A percentile compares a stretch with the other conserved stretches of the same genome.
Conservation (phyloP, 2,888 invertebrate species). For the Fissipunctia ypsillon region DNA sequence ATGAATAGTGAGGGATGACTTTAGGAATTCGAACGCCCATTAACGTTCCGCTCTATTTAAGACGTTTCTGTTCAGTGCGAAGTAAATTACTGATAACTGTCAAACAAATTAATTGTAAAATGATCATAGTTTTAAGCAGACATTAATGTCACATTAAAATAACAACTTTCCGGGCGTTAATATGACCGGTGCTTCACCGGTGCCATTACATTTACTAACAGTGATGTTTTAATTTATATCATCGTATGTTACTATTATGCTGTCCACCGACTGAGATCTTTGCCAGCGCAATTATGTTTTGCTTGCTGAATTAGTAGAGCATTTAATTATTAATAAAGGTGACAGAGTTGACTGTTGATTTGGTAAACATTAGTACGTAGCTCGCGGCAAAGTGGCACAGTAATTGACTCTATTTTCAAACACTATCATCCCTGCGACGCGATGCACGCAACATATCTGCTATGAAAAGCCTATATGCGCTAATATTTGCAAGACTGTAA, state of each 20-base stretch:
- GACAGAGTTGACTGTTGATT: slow-evolving; percentile 58
- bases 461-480: slow-evolving; percentile 28
- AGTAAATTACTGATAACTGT: slow-evolving; percentile 36
- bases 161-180: slow-evolving; percentile 48
- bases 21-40: slow-evolving; percentile 12
- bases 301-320: slow-evolving; percentile 62
- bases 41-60: slow-evolving; percentile 23
- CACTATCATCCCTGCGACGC: slow-evolving; percentile 20
- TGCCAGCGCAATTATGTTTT: slow-evolving; percentile 76
- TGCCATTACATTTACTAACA: slow-evolving; percentile 54
- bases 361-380: slow-evolving; percentile 55
- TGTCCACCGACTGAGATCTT: slow-evolving; percentile 72
- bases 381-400: slow-evolving; percentile 45
- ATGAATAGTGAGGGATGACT: slow-evolving; percentile 8
- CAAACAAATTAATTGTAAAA: slow-evolving; percentile 35
- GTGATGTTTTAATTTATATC: slow-evolving; percentile 67
- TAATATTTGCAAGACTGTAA: slow-evolving; percentile 61
- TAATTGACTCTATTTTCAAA: slow-evolving; percentile 58
- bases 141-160: slow-evolving; percentile 48
- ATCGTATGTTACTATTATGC: slow-evolving; percentile 63
- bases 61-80: slow-evolving; percentile 11
- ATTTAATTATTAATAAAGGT: slow-evolving; percentile 66
- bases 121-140: slow-evolving; percentile 38
- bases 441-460: slow-evolving; percentile 33
- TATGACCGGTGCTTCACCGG: slow-evolving; percentile 47